Evolutionary conservation across 2,113 vertebrate species (phyloP).

Genomic region (Anser cygnoides): DNA sequence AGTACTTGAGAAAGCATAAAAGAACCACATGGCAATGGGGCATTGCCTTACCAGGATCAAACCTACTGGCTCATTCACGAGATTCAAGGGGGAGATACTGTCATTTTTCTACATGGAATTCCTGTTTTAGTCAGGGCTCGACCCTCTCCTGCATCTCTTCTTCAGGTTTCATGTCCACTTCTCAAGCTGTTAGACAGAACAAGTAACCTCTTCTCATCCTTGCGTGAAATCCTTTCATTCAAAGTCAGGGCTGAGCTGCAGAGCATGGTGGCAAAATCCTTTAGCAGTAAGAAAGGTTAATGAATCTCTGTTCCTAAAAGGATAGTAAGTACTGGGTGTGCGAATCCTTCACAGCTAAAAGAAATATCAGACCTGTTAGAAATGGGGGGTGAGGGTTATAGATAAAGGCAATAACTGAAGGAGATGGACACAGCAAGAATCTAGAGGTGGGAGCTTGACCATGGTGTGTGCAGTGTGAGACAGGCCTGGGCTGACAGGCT

Average conservation of each 20-base stretch:
- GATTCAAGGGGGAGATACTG: not conserved
- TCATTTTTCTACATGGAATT: not conserved
- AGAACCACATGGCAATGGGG: not conserved
- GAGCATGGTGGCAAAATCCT: not conserved
- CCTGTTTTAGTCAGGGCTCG: not conserved
- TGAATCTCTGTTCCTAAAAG: not conserved
- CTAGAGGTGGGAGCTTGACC: not conserved
- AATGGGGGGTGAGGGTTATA: not conserved
- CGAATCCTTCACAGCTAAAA: not conserved
- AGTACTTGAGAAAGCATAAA: not conserved
- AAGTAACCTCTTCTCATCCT: not conserved
- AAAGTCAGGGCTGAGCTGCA: not conserved
- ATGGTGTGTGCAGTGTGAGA: rapidly evolving
- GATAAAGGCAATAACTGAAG: not conserved
- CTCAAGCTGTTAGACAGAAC: not conserved
- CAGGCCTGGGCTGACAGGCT: not conserved
- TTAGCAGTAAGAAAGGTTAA: not conserved
- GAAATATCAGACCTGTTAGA: not conserved
- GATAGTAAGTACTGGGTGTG: not conserved
- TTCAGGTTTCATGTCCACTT: not conserved
- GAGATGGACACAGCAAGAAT: not conserved
- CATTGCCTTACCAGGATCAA: not conserved
- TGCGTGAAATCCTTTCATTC: not conserved
- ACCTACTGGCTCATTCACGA: not conserved
- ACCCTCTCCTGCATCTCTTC: not conserved